Conservation (phyloP, 2,113 vertebrate species). For the Columba livia region DNA sequence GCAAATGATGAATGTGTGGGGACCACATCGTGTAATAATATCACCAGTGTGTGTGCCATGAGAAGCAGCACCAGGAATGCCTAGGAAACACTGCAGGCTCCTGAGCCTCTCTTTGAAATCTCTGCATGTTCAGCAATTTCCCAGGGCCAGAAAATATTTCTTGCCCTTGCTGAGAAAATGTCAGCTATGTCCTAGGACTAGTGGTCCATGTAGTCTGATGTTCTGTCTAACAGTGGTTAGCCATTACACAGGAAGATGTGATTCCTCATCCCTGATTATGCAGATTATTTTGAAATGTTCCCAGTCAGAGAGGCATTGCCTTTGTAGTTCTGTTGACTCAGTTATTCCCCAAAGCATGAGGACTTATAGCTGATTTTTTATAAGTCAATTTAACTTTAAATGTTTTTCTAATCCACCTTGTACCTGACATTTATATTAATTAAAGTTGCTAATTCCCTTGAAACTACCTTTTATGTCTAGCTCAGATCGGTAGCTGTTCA, state of each 20-base stretch:
- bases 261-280: not conserved
- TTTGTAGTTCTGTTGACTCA: not conserved
- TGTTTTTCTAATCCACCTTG: not conserved
- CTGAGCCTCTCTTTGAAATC: not conserved
- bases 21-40: not conserved
- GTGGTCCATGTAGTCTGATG: not conserved
- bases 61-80: not conserved
- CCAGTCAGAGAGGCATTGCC: not conserved
- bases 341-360: not conserved
- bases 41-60: not conserved
- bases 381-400: not conserved
- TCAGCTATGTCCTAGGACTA: not conserved
- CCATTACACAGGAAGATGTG: rapidly evolving
- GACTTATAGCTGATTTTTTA: not conserved
- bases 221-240: not conserved
- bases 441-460: not conserved
- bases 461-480: not conserved
- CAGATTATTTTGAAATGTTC: not conserved
- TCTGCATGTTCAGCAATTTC: not conserved
- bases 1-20: not conserved
- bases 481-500: not conserved
- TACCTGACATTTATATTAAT: not conserved
- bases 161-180: not conserved
- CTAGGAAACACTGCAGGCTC: not conserved
- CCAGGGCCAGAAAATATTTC: not conserved